Evolutionary conservation across 2,113 vertebrate genomes (phyloP).

Genomic region (Rhinolophus sinicus): DNA sequence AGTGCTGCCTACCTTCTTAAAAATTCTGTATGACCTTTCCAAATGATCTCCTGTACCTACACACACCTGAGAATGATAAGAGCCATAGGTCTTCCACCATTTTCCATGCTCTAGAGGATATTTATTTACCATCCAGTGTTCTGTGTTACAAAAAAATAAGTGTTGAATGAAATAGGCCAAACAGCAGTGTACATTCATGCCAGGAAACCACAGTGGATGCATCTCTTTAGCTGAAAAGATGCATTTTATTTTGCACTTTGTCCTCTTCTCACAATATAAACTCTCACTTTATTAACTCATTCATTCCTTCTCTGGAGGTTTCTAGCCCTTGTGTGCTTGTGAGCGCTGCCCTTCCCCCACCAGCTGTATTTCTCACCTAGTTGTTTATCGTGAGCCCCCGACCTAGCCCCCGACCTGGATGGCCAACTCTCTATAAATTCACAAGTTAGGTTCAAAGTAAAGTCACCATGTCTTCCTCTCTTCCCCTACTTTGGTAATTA

Average conservation of each 20-base stretch:
- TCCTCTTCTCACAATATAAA: not conserved
- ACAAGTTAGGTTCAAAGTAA: not conserved
- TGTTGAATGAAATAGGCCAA: not conserved
- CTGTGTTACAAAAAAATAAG: not conserved
- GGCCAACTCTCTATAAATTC: not conserved
- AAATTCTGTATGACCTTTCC: not conserved
- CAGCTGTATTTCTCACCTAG: not conserved
- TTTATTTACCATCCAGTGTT: conserved; percentile 4
- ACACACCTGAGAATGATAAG: not conserved
- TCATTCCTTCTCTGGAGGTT: not conserved
- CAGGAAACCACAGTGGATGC: not conserved
- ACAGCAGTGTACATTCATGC: not conserved
- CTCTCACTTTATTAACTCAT: not conserved
- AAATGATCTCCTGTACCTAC: conserved; percentile 10
- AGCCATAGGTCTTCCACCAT: not conserved
- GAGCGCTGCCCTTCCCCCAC: fast-evolving
- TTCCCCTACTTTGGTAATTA: not conserved
- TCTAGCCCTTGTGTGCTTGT: not conserved
- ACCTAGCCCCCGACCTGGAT: not conserved
- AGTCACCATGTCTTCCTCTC: not conserved
- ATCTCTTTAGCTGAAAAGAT: not conserved
- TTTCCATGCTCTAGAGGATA: not conserved
- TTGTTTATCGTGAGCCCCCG: not conserved
- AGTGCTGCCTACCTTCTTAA: not conserved
- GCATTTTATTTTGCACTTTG: not conserved